Conservation (phyloP, 2,113 vertebrate species). For the Thamnophis sirtalis region DNA sequence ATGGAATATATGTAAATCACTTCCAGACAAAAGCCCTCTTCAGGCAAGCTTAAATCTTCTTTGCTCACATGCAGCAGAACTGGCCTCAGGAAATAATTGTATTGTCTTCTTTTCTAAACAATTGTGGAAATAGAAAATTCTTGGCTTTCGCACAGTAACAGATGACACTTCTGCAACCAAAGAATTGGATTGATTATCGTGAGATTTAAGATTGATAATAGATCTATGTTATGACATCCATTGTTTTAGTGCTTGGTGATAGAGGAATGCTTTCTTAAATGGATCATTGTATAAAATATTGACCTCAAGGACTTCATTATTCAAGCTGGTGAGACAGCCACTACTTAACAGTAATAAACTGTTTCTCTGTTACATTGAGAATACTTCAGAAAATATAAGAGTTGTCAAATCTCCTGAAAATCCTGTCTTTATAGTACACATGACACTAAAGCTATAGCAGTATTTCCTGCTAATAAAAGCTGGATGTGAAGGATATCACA, state of each 20-base stretch:
- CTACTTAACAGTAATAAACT: conserved; percentile 87
- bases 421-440: conserved; percentile 80
- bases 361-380: conserved; percentile 79
- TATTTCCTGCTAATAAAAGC: conserved; percentile 86
- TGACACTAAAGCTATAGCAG: conserved; percentile 75
- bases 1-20: conserved; percentile 59
- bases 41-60: conserved; percentile 66
- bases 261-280: conserved; percentile 86
- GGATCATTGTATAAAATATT: conserved; percentile 93
- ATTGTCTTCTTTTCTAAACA: conserved; percentile 67
- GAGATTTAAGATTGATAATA: conserved; percentile 83
- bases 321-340: conserved; percentile 80
- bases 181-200: conserved; percentile 87
- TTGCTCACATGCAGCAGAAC: conserved; percentile 27
- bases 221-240: conserved; percentile 86
- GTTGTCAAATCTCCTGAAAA: conserved; percentile 79
- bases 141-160: conserved; percentile 76
- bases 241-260: conserved; percentile 83
- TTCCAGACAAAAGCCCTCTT: conserved; percentile 34
- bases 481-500: conserved; percentile 77
- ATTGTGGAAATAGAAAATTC: conserved; percentile 66
- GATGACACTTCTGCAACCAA: conserved; percentile 71
- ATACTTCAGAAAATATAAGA: conserved; percentile 75
- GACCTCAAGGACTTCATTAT: conserved; percentile 89
- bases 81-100: conserved; percentile 69